Conservation (phyloP, 2,113 vertebrate genomes). For the Pogona vitticeps region DNA sequence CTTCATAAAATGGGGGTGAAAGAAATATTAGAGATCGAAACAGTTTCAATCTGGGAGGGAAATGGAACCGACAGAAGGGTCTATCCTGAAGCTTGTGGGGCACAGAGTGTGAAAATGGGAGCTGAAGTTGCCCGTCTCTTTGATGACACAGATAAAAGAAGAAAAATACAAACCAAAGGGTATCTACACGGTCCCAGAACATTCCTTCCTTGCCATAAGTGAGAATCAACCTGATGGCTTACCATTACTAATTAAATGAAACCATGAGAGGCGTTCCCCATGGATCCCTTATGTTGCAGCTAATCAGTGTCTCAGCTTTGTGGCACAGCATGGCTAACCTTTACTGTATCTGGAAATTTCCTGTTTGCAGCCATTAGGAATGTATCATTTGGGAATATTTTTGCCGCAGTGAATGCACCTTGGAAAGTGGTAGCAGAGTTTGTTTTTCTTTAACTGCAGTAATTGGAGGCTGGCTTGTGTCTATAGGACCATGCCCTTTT, state of each 20-base stretch:
- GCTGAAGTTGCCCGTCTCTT: neutral
- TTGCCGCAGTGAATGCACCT: slow-evolving; percentile 41
- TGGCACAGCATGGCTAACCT: slow-evolving; percentile 48
- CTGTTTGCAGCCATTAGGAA: slow-evolving; percentile 39
- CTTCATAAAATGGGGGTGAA: too few species aligned
- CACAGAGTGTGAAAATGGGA: neutral
- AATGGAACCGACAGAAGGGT: neutral
- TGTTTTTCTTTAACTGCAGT: slow-evolving; percentile 29
- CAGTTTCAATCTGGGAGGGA: neutral
- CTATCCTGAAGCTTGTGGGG: neutral
- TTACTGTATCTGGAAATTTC: slow-evolving; percentile 33
- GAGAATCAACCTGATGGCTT: too few species aligned
- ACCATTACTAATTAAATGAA: too few species aligned
- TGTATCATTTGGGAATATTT: slow-evolving; percentile 35
- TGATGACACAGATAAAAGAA: neutral
- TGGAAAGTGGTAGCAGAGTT: slow-evolving; percentile 16
- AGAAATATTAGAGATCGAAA: neutral
- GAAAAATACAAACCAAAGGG: neutral
- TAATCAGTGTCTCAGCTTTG: slow-evolving; percentile 49
- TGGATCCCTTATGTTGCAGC: slow-evolving; percentile 34
- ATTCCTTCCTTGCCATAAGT: too few species aligned
- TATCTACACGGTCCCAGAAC: too few species aligned
- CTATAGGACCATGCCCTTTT: neutral
- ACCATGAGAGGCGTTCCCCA: too few species aligned
- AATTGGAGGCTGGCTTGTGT: slow-evolving; percentile 6